These are phyloP conservation scores for Cardiocondyla obscurior DNA, from an alignment of 1,140 invertebrate genomes.

Conservation along the genomic window DNA sequence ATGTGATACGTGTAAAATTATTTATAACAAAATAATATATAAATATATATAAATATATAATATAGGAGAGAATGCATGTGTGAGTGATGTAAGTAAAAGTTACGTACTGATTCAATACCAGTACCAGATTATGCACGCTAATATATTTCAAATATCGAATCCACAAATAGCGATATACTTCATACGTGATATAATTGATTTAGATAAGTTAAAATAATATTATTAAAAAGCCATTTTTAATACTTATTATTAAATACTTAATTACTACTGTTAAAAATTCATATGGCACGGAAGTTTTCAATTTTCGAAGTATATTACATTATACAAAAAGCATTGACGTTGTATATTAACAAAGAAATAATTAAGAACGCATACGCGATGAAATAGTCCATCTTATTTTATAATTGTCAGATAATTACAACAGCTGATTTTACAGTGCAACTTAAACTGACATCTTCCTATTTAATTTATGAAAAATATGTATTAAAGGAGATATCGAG, in stretches of 20 bases:
- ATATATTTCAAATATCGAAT: neutral
- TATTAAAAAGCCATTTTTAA: neutral
- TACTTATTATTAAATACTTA: neutral
- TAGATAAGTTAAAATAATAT: neutral
- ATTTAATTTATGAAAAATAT: neutral
- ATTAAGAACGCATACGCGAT: neutral
- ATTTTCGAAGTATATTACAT: slow-evolving; percentile 2
- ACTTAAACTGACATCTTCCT: neutral
- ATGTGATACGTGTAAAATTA: slow-evolving; percentile 46
- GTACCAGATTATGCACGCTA: neutral
- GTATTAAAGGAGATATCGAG: neutral
- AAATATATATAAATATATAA: too few species aligned
- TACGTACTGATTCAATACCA: neutral
- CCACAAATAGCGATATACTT: neutral
- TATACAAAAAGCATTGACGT: neutral
- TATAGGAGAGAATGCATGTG: neutral
- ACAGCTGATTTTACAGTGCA: neutral
- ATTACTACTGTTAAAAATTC: neutral
- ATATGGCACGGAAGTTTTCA: neutral
- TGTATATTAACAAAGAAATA: neutral
- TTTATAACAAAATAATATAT: slow-evolving; percentile 37
- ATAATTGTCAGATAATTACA: neutral
- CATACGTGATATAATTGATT: neutral
- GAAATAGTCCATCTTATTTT: neutral
- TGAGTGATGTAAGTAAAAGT: neutral